Base-by-base conservation (phyloP, 53 echinoderm and acorn worm species). In the Henricia sp. region DNA sequence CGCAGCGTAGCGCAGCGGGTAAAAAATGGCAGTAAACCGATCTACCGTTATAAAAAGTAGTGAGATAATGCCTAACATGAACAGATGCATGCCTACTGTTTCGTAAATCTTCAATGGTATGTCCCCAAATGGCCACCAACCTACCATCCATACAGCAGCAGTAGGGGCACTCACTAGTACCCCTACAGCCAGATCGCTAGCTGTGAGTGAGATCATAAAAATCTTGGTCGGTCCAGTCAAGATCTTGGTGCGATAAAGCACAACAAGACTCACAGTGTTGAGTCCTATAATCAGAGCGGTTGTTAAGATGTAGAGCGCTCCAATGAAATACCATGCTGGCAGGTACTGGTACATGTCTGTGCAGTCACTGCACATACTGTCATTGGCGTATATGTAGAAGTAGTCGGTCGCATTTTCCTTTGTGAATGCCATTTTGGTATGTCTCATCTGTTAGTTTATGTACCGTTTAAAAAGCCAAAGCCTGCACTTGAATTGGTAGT, bases 201-300 rank as follows among this genome's bases (percentile, higher is more conserved):
- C 10, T 2, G 19, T 72, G 50, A 72, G 72, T 33, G 72, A 72
- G 16, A 50, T 52, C 72, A 72, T 72, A 19, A 72, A 72, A 50
- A 72, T 52, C 51, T 72, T 72, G 28, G 72, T 52, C 19, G 72
- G 36, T 43, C 52, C 72, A 2, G 28, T 19, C 20, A 72, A 33
- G 4, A 30, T 34, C n/a, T 21, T 35, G 19, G 72, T 72, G 72
- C 72, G 72, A 10, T 51, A 52, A 16, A 72, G 72, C 52, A 72
- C 53, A 34, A 72, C 52, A 50, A 72, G 52, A 39, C 72, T 33
- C 39, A 72, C 17, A 35, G 23, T 24, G 20, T 72, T 72, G 34
- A 72, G 44, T 8, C 19, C 72, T 2, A 72, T 33, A 19, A 52
- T 52, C 48, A 72, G 50, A 19, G 16, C 52, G 34, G n/a, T 30